Conservation (phyloP, 2,113 vertebrate genomes). For the Pangasianodon hypophthalmus region DNA sequence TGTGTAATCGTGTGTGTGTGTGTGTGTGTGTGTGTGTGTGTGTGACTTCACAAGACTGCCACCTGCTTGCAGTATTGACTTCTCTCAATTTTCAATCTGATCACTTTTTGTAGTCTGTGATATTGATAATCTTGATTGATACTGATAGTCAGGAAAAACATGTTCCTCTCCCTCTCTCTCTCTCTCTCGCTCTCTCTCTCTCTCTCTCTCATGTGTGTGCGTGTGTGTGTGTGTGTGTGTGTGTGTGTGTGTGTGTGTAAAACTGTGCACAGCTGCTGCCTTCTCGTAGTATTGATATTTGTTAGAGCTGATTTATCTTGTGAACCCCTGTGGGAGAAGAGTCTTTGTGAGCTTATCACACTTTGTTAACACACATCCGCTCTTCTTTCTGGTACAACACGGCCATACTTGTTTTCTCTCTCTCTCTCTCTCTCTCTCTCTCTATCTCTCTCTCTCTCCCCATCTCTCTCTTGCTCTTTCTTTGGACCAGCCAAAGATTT, state of each 20-base stretch:
- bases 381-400: constrained; percentile 21
- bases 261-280: not conserved
- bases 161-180: not conserved
- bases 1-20: not conserved
- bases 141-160: not conserved
- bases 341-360: constrained; percentile 36
- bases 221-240: not conserved
- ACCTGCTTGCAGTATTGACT: not conserved
- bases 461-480: not conserved
- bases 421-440: not conserved
- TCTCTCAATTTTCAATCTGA: not conserved
- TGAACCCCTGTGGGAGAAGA: constrained; percentile 24
- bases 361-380: constrained; percentile 24
- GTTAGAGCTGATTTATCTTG: constrained; percentile 41
- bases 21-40: not conserved
- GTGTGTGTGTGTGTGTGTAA: not conserved
- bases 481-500: constrained; percentile 56
- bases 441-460: not conserved
- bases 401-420: not conserved
- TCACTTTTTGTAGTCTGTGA: not conserved
- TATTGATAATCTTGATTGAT: constrained; percentile 4
- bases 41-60: not conserved
- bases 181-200: not conserved
- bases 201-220: not conserved
- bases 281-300: constrained; percentile 42